Evolutionary conservation across 2,797 vertebrate species (phyloP).

Genomic region (Ceyx erithaca): DNA sequence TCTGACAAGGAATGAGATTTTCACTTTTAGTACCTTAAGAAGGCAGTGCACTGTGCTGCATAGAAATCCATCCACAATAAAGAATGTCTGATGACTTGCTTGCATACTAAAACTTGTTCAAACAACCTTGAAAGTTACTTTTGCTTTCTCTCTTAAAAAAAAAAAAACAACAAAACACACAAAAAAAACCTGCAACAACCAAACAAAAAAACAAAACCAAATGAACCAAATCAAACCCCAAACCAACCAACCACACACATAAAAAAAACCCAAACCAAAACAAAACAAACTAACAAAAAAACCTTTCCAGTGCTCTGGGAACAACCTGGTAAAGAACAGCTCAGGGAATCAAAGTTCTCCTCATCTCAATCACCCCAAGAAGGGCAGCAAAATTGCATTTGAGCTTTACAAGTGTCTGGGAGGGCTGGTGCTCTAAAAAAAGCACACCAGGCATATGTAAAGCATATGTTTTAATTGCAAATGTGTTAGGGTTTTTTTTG

Average conservation of each 20-base stretch:
- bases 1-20: not conserved
- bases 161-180: not conserved
- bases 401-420: not conserved
- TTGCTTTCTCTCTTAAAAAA: not conserved
- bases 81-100: not conserved
- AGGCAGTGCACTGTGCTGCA: not conserved
- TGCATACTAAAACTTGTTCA: not conserved
- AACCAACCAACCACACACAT: no score
- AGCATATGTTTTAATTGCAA: not conserved
- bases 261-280: not conserved
- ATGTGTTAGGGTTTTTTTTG: not conserved
- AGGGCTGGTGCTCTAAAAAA: not conserved
- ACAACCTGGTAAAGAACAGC: not conserved
- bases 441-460: not conserved
- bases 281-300: not conserved
- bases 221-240: no score
- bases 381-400: slow-evolving; percentile 13
- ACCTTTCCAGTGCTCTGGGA: not conserved
- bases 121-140: not conserved
- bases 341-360: not conserved
- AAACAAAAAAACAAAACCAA: no score
- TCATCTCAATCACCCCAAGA: not conserved
- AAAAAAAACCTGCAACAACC: no score
- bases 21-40: not conserved
- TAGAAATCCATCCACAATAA: not conserved